These are phyloP conservation scores for Perodicticus potto DNA, from an alignment of 2,797 vertebrate species.

Conservation along the genomic window DNA sequence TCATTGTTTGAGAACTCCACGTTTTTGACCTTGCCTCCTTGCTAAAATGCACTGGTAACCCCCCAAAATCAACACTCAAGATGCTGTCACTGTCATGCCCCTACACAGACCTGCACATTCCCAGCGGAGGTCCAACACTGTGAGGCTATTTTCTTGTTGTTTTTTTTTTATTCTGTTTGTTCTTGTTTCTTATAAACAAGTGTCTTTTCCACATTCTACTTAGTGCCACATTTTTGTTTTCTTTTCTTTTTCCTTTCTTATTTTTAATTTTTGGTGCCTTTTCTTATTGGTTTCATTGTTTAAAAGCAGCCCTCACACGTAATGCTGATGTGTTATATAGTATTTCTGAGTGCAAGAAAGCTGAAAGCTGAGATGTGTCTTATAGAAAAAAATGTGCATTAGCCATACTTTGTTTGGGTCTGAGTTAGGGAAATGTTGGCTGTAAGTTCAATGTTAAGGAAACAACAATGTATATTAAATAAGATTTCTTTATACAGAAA, in stretches of 20 bases:
- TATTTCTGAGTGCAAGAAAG: not conserved
- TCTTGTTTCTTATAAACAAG: not conserved
- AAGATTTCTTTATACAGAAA: not conserved
- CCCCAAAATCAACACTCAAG: not conserved
- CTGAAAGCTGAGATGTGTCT: not conserved
- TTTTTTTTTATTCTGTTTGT: too few species aligned
- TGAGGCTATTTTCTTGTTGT: rapidly evolving
- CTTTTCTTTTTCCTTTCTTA: not conserved
- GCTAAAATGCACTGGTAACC: not conserved
- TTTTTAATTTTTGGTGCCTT: not conserved
- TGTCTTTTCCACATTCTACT: not conserved
- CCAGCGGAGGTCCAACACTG: not conserved
- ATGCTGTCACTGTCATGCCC: not conserved
- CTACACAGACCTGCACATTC: rapidly evolving
- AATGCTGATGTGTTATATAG: not conserved
- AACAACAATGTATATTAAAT: not conserved
- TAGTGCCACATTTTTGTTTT: not conserved
- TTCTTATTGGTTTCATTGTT: not conserved
- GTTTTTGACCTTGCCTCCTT: not conserved
- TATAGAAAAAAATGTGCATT: not conserved
- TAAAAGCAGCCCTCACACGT: not conserved
- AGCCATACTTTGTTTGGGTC: too few species aligned
- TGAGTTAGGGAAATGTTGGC: not conserved
- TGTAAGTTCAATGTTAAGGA: not conserved
- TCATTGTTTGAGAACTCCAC: not conserved